Conservation (phyloP, 2,113 vertebrate species). For the Pterocles orientalis region DNA sequence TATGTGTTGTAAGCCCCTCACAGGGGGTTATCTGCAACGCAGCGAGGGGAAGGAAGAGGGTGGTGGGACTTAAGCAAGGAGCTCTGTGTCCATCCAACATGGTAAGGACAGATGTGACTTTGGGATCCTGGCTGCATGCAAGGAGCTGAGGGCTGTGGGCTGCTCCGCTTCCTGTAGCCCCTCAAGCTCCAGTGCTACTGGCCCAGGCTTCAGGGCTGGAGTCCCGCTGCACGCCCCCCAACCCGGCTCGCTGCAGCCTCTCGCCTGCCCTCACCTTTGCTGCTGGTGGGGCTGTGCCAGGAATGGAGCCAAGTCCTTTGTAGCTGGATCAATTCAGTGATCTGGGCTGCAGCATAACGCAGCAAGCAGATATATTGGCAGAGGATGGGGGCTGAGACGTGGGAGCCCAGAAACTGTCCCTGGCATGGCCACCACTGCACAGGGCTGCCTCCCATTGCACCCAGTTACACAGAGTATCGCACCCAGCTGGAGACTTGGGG, state of each 20-base stretch:
- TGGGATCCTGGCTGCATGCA: not conserved
- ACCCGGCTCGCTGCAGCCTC: accelerated
- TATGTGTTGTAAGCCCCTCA: not conserved
- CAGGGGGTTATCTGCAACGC: not conserved
- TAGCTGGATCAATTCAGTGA: not conserved
- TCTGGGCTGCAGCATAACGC: not conserved
- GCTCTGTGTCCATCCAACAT: accelerated
- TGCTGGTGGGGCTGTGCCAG: not conserved
- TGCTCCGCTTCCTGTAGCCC: not conserved
- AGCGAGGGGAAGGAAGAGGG: not conserved
- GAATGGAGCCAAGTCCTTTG: not conserved
- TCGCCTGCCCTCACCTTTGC: accelerated
- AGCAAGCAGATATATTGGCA: not conserved
- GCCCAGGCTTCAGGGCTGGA: not conserved
- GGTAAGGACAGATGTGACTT: not conserved
- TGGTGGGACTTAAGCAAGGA: not conserved
- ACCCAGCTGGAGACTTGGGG: not conserved
- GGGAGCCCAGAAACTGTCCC: not conserved
- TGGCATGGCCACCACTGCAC: accelerated
- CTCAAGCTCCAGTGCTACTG: not conserved
- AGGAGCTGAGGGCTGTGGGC: not conserved
- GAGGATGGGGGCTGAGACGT: not conserved
- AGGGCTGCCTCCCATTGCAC: not conserved
- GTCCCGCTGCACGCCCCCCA: not conserved
- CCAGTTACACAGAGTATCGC: accelerated